phyloP scores from a whole-genome alignment of 2,888 invertebrate genomes.

The Tetranychus piercei region DNA sequence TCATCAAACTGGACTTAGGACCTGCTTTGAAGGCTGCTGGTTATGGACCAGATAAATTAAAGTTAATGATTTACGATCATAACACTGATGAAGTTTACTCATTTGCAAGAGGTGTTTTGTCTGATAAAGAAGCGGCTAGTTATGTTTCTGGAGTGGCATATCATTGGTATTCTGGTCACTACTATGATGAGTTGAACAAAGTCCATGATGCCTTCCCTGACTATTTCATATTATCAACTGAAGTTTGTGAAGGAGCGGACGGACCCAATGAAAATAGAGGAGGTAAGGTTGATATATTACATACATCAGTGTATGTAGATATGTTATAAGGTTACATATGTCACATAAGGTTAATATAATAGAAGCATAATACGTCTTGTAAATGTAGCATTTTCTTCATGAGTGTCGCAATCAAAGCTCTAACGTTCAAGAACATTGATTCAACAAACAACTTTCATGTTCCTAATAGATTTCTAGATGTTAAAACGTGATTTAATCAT shows the following conservation, averaged over 20 bases:
- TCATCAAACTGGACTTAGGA: constrained; percentile 52
- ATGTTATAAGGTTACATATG: no score
- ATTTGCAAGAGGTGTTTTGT: neutral
- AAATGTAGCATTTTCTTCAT: no score
- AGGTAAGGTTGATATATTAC: constrained; percentile 18
- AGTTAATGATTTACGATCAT: constrained; percentile 55
- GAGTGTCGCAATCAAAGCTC: no score
- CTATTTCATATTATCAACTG: constrained; percentile 56
- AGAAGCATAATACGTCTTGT: no score
- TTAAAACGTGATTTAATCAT: no score
- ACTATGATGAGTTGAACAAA: constrained; percentile 37
- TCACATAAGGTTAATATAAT: no score
- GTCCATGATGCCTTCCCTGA: constrained; percentile 37
- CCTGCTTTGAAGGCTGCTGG: constrained; percentile 45
- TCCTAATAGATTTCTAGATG: no score
- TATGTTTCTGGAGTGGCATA: constrained; percentile 52
- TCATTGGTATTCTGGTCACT: constrained; percentile 61
- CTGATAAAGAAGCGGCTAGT: constrained; percentile 29
- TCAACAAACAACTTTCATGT: no score
- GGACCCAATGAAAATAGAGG: neutral
- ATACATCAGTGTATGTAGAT: no score
- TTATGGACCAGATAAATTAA: constrained; percentile 39
- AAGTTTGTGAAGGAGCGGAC: constrained; percentile 48
- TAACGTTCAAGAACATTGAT: no score
- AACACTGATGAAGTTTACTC: constrained; percentile 23